phyloP scores from a whole-genome alignment of 2,797 vertebrate species.

The Sebastiscus albofasciatus region DNA sequence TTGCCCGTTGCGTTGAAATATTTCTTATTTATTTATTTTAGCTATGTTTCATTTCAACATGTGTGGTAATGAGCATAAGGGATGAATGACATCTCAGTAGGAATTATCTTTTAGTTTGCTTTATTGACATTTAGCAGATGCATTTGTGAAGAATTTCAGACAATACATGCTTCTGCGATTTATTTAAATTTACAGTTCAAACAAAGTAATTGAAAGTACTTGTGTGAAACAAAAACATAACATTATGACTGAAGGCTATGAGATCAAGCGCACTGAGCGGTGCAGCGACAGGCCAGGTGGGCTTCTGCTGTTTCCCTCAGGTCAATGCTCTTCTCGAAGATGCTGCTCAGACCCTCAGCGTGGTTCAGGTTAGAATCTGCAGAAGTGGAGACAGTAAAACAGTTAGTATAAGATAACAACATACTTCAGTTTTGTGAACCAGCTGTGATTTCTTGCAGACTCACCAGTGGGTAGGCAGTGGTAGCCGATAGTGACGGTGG shows the following conservation, averaged over 20 bases:
- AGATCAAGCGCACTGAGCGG: slow-evolving; percentile 70
- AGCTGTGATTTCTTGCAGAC: slow-evolving; percentile 29
- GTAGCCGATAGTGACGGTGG: slow-evolving; percentile 69
- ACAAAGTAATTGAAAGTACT: background rate
- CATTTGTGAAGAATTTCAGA: background rate
- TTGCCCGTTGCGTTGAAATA: background rate
- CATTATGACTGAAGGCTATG: background rate
- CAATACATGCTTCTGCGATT: slow-evolving; percentile 32
- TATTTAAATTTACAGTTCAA: slow-evolving; percentile 51
- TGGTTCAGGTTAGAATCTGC: slow-evolving; percentile 68
- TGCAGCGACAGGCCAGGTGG: slow-evolving; percentile 80
- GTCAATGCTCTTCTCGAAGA: slow-evolving; percentile 78
- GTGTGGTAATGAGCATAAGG: background rate
- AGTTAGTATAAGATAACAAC: background rate
- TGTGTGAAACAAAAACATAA: background rate
- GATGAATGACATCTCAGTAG: background rate
- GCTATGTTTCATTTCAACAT: background rate
- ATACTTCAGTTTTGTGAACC: background rate
- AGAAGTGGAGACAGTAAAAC: slow-evolving; percentile 22
- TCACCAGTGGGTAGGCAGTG: slow-evolving; percentile 81
- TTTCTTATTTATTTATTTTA: background rate
- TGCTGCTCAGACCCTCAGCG: slow-evolving; percentile 50
- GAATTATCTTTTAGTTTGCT: background rate
- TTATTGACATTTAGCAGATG: background rate
- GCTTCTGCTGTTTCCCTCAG: slow-evolving; percentile 71